Conservation (phyloP, 92 coral and sea anemone genomes). For the Heliopora coerulea region DNA sequence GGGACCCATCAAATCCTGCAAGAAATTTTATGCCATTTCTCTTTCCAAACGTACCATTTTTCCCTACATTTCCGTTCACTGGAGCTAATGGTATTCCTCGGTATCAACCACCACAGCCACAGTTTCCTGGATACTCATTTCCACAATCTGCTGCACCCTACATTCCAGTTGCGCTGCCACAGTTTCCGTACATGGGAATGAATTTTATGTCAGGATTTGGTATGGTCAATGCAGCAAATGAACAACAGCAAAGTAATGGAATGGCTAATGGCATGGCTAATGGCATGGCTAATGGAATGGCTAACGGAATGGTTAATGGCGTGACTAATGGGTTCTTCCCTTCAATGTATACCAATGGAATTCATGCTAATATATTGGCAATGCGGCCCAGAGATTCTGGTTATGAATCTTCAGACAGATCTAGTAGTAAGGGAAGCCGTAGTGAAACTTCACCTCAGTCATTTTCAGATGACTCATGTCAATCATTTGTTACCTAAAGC, state of each 20-base stretch:
- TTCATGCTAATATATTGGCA: slow-evolving; percentile 23
- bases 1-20: background rate
- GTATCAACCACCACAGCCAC: slow-evolving; percentile 54
- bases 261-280: background rate
- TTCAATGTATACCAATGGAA: slow-evolving; percentile 25
- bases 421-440: background rate
- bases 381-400: slow-evolving; percentile 40
- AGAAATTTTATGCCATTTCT: slow-evolving; percentile 26
- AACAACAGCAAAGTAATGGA: background rate
- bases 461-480: slow-evolving; percentile 30
- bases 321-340: slow-evolving; percentile 27
- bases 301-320: background rate
- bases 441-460: slow-evolving; percentile 23
- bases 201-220: slow-evolving; percentile 30
- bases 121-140: slow-evolving; percentile 77
- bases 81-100: slow-evolving; percentile 36
- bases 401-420: slow-evolving; percentile 22
- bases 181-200: slow-evolving; percentile 28
- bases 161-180: slow-evolving; percentile 75
- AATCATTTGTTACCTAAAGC: too few relatives aligned
- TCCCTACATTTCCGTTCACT: slow-evolving; percentile 25
- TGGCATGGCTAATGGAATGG: background rate
- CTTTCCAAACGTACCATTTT: slow-evolving; percentile 21
- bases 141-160: slow-evolving; percentile 86
- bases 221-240: background rate